Evolutionary conservation across 2,797 vertebrate species (phyloP).

Genomic region (Kryptopterus vitreolus): DNA sequence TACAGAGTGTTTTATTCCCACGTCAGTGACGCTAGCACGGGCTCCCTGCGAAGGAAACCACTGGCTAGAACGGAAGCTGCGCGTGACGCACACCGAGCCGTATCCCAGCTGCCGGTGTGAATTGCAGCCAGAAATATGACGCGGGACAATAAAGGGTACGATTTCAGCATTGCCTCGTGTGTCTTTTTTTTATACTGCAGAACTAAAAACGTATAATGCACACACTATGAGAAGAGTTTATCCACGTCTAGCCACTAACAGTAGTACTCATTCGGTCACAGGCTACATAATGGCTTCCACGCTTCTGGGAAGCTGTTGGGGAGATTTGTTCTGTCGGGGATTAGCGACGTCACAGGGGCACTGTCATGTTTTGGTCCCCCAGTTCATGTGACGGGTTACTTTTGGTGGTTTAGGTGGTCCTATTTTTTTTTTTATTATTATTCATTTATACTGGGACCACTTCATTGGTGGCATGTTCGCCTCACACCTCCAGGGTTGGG

Average conservation of each 20-base stretch:
- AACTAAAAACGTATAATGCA: background rate
- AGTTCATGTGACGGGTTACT: too few relatives aligned
- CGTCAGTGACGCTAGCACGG: background rate
- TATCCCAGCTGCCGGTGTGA: background rate
- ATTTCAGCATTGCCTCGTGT: background rate
- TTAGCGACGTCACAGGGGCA: too few relatives aligned
- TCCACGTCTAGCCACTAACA: background rate
- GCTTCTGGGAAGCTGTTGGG: too few relatives aligned
- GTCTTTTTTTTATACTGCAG: background rate
- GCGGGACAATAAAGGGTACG: background rate
- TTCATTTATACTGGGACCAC: too few relatives aligned
- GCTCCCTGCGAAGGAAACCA: background rate
- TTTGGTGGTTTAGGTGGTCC: too few relatives aligned
- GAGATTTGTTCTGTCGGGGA: too few relatives aligned
- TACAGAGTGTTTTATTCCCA: background rate
- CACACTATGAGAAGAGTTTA: background rate
- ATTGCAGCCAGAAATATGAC: background rate
- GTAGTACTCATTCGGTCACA: background rate
- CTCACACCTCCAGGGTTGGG: too few relatives aligned
- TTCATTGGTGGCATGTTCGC: too few relatives aligned
- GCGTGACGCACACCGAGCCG: background rate
- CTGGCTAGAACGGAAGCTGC: background rate
- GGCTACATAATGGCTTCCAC: too few relatives aligned
- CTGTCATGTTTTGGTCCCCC: too few relatives aligned
- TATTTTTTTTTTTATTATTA: too few relatives aligned